These are phyloP conservation scores for Oreochromis mossambicus DNA, from an alignment of 2,797 vertebrate genomes.

Conservation along the genomic window DNA sequence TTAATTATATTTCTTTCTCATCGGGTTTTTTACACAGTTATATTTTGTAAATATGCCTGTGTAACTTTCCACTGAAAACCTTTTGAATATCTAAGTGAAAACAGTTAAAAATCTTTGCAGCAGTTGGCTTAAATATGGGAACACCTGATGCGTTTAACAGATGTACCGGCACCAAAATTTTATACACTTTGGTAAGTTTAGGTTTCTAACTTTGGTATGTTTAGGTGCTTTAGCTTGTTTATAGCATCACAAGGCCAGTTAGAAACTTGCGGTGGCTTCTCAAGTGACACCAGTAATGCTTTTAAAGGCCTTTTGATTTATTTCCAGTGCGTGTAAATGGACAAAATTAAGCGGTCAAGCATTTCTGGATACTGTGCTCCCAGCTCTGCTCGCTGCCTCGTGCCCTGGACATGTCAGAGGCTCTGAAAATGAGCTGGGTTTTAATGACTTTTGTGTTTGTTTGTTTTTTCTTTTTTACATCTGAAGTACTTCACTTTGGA, in stretches of 20 bases:
- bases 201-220: slow-evolving; percentile 24
- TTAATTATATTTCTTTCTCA: neutral
- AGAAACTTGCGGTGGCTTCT: neutral
- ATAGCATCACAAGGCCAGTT: neutral
- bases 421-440: neutral
- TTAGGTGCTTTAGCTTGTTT: slow-evolving; percentile 22
- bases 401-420: neutral
- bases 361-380: neutral
- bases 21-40: slow-evolving; percentile 12
- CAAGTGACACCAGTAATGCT: neutral
- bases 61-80: slow-evolving; percentile 4
- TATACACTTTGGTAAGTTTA: slow-evolving; percentile 38
- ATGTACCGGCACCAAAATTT: slow-evolving; percentile 18
- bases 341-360: neutral
- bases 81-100: slow-evolving; percentile 16
- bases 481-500: slow-evolving; percentile 29
- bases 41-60: slow-evolving; percentile 46
- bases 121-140: neutral
- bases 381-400: neutral
- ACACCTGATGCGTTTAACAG: slow-evolving; percentile 4
- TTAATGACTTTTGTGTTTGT: neutral
- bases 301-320: slow-evolving; percentile 14
- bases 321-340: neutral
- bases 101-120: neutral
- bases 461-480: slow-evolving; percentile 22